phyloP scores from a whole-genome alignment of 1,140 invertebrate species.

The Drosophila arawakana region DNA sequence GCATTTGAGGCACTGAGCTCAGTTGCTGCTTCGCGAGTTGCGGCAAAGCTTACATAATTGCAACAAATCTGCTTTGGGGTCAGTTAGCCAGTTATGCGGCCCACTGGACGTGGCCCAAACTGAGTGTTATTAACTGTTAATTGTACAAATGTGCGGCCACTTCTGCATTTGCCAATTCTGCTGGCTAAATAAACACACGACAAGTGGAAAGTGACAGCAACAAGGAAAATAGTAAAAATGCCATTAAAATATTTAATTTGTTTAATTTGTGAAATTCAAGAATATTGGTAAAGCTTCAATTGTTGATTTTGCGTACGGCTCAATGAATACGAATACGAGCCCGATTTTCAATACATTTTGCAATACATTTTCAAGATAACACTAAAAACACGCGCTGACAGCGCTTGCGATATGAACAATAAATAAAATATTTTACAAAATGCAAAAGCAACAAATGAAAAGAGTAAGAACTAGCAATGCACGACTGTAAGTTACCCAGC shows the following conservation, averaged over 20 bases:
- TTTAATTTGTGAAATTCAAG: slow-evolving; percentile 2
- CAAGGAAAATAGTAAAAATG: not conserved
- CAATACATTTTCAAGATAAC: slow-evolving; percentile 69
- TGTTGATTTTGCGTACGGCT: slow-evolving; percentile 23
- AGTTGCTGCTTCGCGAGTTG: slow-evolving; percentile 62
- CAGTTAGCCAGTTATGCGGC: slow-evolving; percentile 48
- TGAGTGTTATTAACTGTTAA: slow-evolving; percentile 75
- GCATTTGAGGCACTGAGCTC: slow-evolving; percentile 27
- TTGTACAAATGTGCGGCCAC: slow-evolving; percentile 52
- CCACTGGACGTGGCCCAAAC: slow-evolving; percentile 6
- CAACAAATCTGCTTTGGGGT: slow-evolving; percentile 76
- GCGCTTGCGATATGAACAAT: slow-evolving; percentile 58
- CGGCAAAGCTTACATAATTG: slow-evolving; percentile 63
- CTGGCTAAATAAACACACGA: not conserved
- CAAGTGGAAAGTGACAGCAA: not conserved
- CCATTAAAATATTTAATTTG: not conserved
- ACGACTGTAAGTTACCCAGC: not conserved
- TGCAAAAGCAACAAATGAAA: slow-evolving; percentile 3
- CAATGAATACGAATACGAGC: slow-evolving; percentile 34
- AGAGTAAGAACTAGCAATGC: not conserved
- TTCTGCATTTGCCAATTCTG: slow-evolving; percentile 22
- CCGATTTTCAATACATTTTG: slow-evolving; percentile 45
- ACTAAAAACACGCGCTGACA: slow-evolving; percentile 51
- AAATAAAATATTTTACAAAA: slow-evolving; percentile 53
- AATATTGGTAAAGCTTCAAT: not conserved